A percentile compares a stretch with the other conserved stretches of the same genome.
Evolutionary conservation across 1,140 invertebrate species (phyloP).

Genomic region (Caligus rogercresseyi): DNA sequence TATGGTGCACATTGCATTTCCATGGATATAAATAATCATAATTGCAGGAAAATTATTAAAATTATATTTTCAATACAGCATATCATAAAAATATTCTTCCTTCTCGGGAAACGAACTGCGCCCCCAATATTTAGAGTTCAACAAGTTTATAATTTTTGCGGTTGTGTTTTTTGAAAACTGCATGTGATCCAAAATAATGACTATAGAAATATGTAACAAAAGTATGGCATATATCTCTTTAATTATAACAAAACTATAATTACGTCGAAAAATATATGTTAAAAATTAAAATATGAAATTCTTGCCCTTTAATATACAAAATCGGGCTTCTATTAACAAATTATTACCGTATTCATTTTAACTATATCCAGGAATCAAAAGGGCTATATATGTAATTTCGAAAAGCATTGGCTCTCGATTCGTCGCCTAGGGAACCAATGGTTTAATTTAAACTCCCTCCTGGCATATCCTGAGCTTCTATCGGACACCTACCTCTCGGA

Average conservation of each 20-base stretch:
- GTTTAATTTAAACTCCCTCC: conserved; percentile 69
- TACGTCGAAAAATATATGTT: not conserved
- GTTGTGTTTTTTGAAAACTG: too few species aligned
- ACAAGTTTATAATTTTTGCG: too few species aligned
- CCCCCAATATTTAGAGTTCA: too few species aligned
- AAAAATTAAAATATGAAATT: conserved; percentile 20
- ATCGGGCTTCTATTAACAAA: not conserved
- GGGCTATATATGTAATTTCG: conserved; percentile 65
- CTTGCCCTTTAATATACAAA: conserved; percentile 12
- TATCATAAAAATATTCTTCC: too few species aligned
- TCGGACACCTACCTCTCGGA: conserved; percentile 57
- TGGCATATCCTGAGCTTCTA: conserved; percentile 51
- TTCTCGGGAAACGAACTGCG: too few species aligned
- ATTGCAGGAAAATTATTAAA: too few species aligned
- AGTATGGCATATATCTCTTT: conserved; percentile 11
- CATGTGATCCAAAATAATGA: too few species aligned
- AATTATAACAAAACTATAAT: conserved; percentile 19
- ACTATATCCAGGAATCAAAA: conserved; percentile 38
- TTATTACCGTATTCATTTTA: conserved; percentile 19
- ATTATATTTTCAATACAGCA: too few species aligned
- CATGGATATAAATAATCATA: too few species aligned
- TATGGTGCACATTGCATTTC: too few species aligned
- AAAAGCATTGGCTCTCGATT: conserved; percentile 66
- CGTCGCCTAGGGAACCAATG: conserved; percentile 56
- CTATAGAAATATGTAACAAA: too few species aligned